phyloP scores from a whole-genome alignment of 2,888 invertebrate species.

The Tholera decimalis region DNA sequence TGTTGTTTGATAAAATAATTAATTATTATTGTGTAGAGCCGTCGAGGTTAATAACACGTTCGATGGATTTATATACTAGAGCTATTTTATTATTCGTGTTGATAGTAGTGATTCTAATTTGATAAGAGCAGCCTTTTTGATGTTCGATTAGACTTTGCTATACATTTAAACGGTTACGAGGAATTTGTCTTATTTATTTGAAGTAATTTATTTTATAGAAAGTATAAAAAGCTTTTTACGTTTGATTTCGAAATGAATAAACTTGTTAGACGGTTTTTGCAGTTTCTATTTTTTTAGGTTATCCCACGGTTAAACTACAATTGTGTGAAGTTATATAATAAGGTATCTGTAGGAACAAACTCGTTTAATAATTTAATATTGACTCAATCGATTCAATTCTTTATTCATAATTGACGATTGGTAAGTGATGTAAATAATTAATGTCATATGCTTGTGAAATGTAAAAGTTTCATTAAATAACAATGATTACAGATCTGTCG shows the following conservation, averaged over 20 bases:
- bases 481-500: neutral
- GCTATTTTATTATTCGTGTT: neutral
- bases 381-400: neutral
- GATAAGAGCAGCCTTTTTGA: neutral
- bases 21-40: conserved; percentile 6
- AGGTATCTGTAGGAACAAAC: no score
- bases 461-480: conserved; percentile 8
- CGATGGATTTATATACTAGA: neutral
- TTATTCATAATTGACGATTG: conserved; percentile 9
- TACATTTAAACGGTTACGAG: neutral
- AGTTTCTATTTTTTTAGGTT: no score
- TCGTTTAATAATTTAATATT: neutral
- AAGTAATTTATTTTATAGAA: no score
- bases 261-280: no score
- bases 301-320: no score
- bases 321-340: no score
- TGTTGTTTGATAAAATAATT: conserved; percentile 18
- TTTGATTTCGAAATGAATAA: no score
- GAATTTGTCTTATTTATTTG: neutral
- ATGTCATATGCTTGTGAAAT: conserved; percentile 8
- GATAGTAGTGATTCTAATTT: neutral
- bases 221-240: no score
- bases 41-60: conserved; percentile 29
- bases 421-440: conserved; percentile 24
- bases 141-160: neutral